Percentiles rank a stretch among this genome's conserved stretches.
Conservation (phyloP, 2,113 vertebrate species). For the Propithecus coquereli region DNA sequence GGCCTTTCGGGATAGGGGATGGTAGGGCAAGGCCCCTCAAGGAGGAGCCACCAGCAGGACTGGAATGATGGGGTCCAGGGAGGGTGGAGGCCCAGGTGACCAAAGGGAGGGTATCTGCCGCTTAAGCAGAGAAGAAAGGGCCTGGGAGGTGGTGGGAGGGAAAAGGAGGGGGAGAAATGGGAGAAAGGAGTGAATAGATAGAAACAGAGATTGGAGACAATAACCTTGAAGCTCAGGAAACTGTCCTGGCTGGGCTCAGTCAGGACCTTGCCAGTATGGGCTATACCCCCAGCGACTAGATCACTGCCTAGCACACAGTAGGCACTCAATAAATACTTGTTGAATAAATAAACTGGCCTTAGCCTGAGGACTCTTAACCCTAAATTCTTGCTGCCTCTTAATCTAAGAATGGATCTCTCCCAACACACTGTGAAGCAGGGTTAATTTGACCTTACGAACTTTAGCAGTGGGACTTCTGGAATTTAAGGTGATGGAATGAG, state of each 20-base stretch:
- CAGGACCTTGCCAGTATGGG: neutral
- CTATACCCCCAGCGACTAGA: constrained; percentile 30
- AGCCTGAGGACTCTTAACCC: neutral
- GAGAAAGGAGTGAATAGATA: constrained; percentile 47
- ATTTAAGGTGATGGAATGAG: neutral
- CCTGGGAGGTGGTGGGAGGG: constrained; percentile 62
- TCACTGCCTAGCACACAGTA: constrained; percentile 38
- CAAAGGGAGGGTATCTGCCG: constrained; percentile 35
- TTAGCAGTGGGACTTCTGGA: neutral
- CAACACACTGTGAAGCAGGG: neutral
- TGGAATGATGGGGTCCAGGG: constrained; percentile 54
- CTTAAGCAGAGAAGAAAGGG: constrained; percentile 40
- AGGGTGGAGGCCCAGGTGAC: constrained; percentile 18
- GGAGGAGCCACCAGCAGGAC: constrained; percentile 47
- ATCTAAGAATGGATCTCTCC: neutral
- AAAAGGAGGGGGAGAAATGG: constrained; percentile 6
- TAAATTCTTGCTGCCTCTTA: constrained; percentile 22
- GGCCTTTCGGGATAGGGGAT: constrained; percentile 66
- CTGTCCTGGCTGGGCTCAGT: neutral
- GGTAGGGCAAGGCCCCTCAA: constrained; percentile 44
- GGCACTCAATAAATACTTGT: neutral
- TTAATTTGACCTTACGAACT: neutral
- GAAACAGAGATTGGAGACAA: constrained; percentile 8
- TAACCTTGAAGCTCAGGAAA: constrained; percentile 60
- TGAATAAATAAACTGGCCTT: constrained; percentile 25